Conservation (phyloP, 2,113 vertebrate genomes). For the Haemorhous mexicanus region DNA sequence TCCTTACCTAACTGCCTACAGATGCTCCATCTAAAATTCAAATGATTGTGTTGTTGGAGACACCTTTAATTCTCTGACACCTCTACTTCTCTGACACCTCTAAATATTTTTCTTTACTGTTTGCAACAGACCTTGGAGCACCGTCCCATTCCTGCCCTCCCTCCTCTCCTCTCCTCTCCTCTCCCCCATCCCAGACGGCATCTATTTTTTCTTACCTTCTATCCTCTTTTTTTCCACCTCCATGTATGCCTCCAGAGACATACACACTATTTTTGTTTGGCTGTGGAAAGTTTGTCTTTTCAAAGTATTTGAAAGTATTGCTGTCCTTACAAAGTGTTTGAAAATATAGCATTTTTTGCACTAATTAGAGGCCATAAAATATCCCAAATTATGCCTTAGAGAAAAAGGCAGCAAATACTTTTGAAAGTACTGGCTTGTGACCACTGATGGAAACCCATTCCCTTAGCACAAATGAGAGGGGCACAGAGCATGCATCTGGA, state of each 20-base stretch:
- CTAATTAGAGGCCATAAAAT: neutral
- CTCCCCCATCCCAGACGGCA: neutral
- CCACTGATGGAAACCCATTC: neutral
- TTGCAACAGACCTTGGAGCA: neutral
- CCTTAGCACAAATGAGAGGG: neutral
- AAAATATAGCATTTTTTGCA: neutral
- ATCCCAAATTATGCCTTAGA: neutral
- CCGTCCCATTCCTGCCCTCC: neutral
- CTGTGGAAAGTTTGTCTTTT: neutral
- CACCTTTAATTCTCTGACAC: neutral
- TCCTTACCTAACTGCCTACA: neutral
- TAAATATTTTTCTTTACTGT: neutral
- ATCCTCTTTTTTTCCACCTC: neutral
- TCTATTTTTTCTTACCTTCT: neutral
- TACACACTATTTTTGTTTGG: neutral
- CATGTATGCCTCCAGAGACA: neutral
- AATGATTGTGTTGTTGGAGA: neutral
- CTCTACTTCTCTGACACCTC: neutral
- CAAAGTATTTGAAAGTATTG: neutral
- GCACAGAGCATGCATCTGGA: neutral
- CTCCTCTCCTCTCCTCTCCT: neutral
- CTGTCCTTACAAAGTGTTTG: neutral
- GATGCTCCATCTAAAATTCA: neutral
- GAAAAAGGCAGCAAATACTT: neutral
- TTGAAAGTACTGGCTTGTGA: neutral